Percentiles rank a stretch among this genome's conserved stretches.
Conservation (phyloP, 2,113 vertebrate species). For the Psettodes erumei region DNA sequence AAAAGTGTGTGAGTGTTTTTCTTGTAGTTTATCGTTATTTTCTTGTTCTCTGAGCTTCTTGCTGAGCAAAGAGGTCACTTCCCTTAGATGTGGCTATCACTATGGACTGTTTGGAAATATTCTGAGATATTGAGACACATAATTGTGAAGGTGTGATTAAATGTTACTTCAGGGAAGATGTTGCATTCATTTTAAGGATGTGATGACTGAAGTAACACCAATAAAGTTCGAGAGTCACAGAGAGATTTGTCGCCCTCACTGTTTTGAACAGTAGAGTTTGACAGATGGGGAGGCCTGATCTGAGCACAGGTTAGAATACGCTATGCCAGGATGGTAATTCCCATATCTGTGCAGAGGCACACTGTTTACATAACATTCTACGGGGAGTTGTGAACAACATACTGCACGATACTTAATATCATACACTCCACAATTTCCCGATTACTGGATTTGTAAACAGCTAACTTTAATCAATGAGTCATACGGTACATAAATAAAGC, state of each 20-base stretch:
- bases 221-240: constrained; percentile 2
- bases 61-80: not conserved
- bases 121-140: not conserved
- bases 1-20: constrained; percentile 13
- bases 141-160: not conserved
- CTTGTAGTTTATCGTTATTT: constrained; percentile 16
- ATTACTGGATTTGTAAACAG: constrained; percentile 26
- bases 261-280: constrained; percentile 15
- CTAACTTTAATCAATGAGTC: constrained; percentile 46
- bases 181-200: not conserved
- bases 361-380: constrained; percentile 60
- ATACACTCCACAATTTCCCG: constrained; percentile 33
- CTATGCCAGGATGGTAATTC: constrained; percentile 55
- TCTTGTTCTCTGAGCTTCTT: not conserved
- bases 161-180: not conserved
- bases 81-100: not conserved
- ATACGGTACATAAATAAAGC: constrained; percentile 55
- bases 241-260: constrained; percentile 16
- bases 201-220: not conserved
- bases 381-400: constrained; percentile 34
- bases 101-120: not conserved
- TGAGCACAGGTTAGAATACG: constrained; percentile 44
- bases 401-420: constrained; percentile 33
- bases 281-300: constrained; percentile 58
- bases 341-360: constrained; percentile 42